These are phyloP conservation scores for Ceratina australensis DNA, from an alignment of 1,140 invertebrate genomes.

Conservation along the genomic window DNA sequence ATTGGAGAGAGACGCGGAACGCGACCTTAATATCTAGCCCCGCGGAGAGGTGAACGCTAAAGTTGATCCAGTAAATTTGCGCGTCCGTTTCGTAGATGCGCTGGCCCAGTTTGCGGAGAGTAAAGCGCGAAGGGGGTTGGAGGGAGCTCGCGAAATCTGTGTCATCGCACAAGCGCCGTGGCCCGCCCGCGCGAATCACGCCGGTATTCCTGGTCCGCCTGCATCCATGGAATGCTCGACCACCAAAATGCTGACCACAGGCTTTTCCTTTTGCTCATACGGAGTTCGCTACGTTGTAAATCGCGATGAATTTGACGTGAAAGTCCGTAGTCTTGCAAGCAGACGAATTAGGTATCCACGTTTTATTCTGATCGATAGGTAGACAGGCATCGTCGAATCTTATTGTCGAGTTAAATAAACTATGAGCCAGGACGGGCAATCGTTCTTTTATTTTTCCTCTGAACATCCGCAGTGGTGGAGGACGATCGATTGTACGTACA, in stretches of 20 bases:
- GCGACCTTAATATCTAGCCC: slow-evolving; percentile 34
- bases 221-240: neutral
- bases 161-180: slow-evolving; percentile 45
- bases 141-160: slow-evolving; percentile 34
- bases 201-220: slow-evolving; percentile 21
- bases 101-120: slow-evolving; percentile 35
- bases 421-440: too few relatives aligned
- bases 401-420: too few relatives aligned
- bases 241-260: neutral
- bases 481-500: too few relatives aligned
- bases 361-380: slow-evolving; percentile 7
- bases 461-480: too few relatives aligned
- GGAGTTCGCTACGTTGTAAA: neutral
- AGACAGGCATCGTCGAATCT: neutral
- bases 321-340: slow-evolving; percentile 12
- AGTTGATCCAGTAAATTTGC: slow-evolving; percentile 46
- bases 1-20: neutral
- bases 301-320: neutral
- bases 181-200: neutral
- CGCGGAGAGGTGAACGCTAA: slow-evolving; percentile 26
- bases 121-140: slow-evolving; percentile 13
- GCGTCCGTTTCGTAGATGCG: slow-evolving; percentile 39
- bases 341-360: slow-evolving; percentile 9
- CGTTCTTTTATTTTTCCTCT: too few relatives aligned
- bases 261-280: neutral